phyloP scores from a whole-genome alignment of 2,113 vertebrate species.

The Oncorhynchus nerka region DNA sequence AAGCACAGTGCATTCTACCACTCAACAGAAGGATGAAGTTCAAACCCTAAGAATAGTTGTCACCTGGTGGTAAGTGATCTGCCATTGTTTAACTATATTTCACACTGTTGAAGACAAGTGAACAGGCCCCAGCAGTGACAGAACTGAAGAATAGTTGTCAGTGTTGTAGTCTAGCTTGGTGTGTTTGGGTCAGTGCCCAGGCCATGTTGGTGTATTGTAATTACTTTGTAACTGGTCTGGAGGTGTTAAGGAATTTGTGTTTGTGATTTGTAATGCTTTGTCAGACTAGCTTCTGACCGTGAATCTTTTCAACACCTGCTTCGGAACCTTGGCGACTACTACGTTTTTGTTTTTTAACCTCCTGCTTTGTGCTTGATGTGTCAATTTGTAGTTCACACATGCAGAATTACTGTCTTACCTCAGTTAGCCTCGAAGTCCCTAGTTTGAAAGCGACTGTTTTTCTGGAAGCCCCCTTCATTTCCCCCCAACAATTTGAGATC shows the following conservation, averaged over 20 bases:
- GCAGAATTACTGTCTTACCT: too few species aligned
- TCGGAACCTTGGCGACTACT: too few species aligned
- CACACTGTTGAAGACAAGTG: not conserved
- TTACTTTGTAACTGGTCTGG: not conserved
- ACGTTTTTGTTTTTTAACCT: too few species aligned
- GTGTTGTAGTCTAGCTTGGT: not conserved
- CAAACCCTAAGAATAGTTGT: not conserved
- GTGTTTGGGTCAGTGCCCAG: not conserved
- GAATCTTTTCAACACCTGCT: not conserved
- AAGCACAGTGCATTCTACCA: not conserved
- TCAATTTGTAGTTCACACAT: too few species aligned
- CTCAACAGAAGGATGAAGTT: not conserved
- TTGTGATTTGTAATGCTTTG: not conserved
- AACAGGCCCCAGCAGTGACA: not conserved
- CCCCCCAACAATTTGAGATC: too few species aligned
- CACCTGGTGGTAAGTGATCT: not conserved
- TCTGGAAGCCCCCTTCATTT: too few species aligned
- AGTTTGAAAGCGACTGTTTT: too few species aligned
- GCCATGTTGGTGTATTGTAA: not conserved
- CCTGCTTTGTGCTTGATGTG: too few species aligned
- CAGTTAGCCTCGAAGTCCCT: too few species aligned
- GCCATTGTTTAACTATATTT: not conserved
- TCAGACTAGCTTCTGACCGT: not conserved
- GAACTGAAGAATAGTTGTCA: not conserved
- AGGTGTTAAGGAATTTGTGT: not conserved